Base-by-base conservation (phyloP, 2,113 vertebrate species). In the Clupea harengus region DNA sequence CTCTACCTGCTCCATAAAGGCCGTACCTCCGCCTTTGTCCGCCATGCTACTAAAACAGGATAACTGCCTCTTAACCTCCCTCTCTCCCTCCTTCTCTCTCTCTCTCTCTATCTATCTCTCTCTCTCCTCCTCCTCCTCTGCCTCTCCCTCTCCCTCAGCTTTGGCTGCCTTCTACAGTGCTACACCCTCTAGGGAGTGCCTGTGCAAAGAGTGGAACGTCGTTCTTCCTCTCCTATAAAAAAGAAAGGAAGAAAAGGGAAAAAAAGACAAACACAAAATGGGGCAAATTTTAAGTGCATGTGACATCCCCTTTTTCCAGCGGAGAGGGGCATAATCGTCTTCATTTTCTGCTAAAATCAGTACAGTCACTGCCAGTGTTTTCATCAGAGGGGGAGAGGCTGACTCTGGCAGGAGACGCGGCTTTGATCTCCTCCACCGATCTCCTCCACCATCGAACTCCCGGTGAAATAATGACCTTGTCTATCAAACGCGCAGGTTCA, bases 1-100 rank as follows among this genome's bases (percentile, higher is more conserved):
- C 89, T 92, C 91, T 67, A 90, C 91, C 89, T 94, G 92, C 90
- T 93, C 87, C 86, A 88, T 83, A 89, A 91, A 85, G 90, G 90
- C 88, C 90, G 89, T 85, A 86, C 90, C 89, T 89, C 84, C 85
- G 87, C 83, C 22, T 86, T 78, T 81, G 64, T 89, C 25, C 83
- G 87, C 86, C 75, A 87, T 81, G 87, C 64, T 52, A 81, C 49
- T 80, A 47, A 54, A 82, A 81, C 47, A 81, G 49, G 54, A 88
- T 54, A 78, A 88, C 28, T 64, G 83, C 75, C 81, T n/a, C 22
- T 50, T 57, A 18, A 18, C 82, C 64, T 20, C 20, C 72, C 44
- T 75, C 72, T 18, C 81, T 32, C 25, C 22, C 20, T 47, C 45
- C 25, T 9, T 49, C n/a, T 54, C n/a, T 46, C 72, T 25, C 81